phyloP scores from a whole-genome alignment of 2,888 invertebrate species.

The Pollenia angustigena region DNA sequence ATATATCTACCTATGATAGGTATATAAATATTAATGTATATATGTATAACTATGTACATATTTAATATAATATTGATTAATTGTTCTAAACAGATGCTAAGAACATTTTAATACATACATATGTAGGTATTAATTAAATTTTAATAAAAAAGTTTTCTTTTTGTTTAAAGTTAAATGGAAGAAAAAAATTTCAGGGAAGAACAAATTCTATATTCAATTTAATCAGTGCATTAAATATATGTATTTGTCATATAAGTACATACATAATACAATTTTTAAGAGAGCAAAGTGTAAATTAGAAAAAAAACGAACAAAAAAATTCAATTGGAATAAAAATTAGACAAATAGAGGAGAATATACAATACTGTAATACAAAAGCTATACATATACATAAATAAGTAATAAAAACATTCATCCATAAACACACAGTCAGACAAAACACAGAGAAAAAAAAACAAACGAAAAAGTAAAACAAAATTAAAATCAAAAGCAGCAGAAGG shows the following conservation, averaged over 20 bases:
- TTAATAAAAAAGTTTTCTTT: conserved; percentile 37
- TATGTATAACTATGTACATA: background rate
- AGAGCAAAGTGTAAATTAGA: conserved; percentile 72
- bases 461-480: conserved; percentile 60
- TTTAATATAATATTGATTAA: conserved; percentile 4
- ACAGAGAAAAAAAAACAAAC: conserved; percentile 34
- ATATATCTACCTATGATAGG: background rate
- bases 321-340: conserved; percentile 73
- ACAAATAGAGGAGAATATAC: conserved; percentile 62
- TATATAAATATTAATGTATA: background rate
- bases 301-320: conserved; percentile 60
- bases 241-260: conserved; percentile 54
- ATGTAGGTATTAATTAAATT: background rate
- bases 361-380: conserved; percentile 34
- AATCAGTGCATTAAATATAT: conserved; percentile 71
- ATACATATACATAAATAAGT: conserved; percentile 40
- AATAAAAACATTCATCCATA: conserved; percentile 30
- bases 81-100: conserved; percentile 50
- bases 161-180: conserved; percentile 15
- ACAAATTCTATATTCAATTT: conserved; percentile 65
- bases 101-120: background rate
- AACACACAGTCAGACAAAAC: conserved; percentile 1
- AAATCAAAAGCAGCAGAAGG: conserved; percentile 31
- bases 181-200: conserved; percentile 21
- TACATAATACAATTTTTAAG: conserved; percentile 45